Percentiles rank a stretch among this genome's conserved stretches.
These are phyloP conservation scores for Oceanodroma tethys DNA, from an alignment of 2,113 vertebrate species.

Conservation along the genomic window DNA sequence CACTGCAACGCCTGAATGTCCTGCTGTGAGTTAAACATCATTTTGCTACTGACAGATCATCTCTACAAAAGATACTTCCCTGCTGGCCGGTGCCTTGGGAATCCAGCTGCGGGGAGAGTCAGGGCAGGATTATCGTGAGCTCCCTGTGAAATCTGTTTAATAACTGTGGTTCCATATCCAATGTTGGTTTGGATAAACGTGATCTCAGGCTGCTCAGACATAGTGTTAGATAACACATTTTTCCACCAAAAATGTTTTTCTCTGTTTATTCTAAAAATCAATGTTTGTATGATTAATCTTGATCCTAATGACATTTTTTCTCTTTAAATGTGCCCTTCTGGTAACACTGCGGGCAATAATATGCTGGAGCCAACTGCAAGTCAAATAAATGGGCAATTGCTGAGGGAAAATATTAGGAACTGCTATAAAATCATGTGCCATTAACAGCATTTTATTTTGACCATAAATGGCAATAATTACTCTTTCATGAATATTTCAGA, in stretches of 20 bases:
- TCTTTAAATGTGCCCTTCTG: neutral
- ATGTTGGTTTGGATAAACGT: neutral
- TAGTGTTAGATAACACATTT: neutral
- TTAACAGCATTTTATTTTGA: slow-evolving; percentile 52
- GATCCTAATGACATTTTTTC: neutral
- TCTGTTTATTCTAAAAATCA: slow-evolving; percentile 5
- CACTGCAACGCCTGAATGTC: neutral
- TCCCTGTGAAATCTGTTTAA: neutral
- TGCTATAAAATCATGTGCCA: slow-evolving; percentile 18
- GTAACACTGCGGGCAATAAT: neutral
- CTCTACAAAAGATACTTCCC: neutral
- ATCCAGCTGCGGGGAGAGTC: neutral
- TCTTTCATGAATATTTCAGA: slow-evolving; percentile 52
- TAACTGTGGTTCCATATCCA: neutral
- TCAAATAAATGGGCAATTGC: slow-evolving; percentile 51
- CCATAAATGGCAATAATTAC: neutral
- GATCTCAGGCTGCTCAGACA: neutral
- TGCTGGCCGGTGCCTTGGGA: neutral
- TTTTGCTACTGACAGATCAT: neutral
- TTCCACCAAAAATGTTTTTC: neutral
- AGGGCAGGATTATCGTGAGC: neutral
- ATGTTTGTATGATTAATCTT: neutral
- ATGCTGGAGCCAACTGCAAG: slow-evolving; percentile 28
- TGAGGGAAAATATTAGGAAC: slow-evolving; percentile 29
- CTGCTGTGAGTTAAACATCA: neutral